Evolutionary conservation across 2,797 vertebrate genomes (phyloP), one percentile per base, ranked within the genome.

Genomic region (Columba guinea): DNA sequence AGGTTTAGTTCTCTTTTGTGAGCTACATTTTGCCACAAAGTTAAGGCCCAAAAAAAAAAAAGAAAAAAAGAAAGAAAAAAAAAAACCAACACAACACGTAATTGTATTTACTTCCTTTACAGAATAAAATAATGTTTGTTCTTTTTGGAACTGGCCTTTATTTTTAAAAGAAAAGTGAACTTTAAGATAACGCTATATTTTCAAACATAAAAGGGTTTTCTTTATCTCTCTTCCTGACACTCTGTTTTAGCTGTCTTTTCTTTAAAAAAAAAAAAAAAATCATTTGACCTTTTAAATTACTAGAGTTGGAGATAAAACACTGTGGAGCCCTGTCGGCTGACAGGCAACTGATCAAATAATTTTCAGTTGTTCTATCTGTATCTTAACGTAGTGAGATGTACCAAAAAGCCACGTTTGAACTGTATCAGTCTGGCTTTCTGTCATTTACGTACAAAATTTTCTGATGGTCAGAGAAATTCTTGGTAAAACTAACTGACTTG

Each of bases 191-290:
- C 35, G 5, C 2, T 86, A 11, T 91, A 70, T 84, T 95, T 94
- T 94, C 76, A 82, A 69, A 96, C 83, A 86, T 91, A 46, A 96
- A 96, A 94, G 51, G n/a, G 21, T 85, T 90, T 96, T 84, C n/a
- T 85, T 95, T 94, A 96, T 95, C 94, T 94, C 21, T 12, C 21
- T 93, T 97, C 89, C 89, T 90, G 84, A 75, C 79, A 69, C 32
- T 30, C 37, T 74, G n/a, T 59, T 94, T 86, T 87, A 84, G 56
- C n/a, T 81, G 56, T 27, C 56, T 84, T 94, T 88, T 70, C 60
- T 84, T 69, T 81, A 5, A 67, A 85, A 92, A 82, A 53, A 64
- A 37, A 53, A 65, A 39, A 39, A 39, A 53, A 65, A 37, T 91
- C 34, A 63, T 91, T 81, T 84, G 80, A 78, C 76, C 73, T 94